phyloP scores from a whole-genome alignment of 2,113 vertebrate genomes.

The Archocentrus centrarchus region DNA sequence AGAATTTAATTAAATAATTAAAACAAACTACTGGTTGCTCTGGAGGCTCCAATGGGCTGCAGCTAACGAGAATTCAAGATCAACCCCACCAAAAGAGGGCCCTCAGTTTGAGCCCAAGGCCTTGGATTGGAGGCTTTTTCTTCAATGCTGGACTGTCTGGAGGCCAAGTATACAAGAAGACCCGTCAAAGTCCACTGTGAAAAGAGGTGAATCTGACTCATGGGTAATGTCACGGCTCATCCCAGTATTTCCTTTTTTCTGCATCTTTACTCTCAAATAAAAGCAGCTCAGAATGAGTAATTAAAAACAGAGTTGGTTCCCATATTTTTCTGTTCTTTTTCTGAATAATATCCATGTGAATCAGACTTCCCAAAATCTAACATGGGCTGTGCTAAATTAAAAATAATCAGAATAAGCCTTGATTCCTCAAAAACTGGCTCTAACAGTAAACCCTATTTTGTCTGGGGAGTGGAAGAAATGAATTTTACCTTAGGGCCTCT shows the following conservation, averaged over 20 bases:
- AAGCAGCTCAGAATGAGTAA: slow-evolving; percentile 1
- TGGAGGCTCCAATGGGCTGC: slow-evolving; percentile 11
- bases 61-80: slow-evolving; percentile 2
- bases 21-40: slow-evolving; percentile 53
- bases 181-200: background rate
- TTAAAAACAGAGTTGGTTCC: slow-evolving; percentile 10
- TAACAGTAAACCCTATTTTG: background rate
- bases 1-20: slow-evolving; percentile 60
- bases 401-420: background rate
- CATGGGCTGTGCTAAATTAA: background rate
- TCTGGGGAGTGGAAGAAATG: background rate
- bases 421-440: background rate
- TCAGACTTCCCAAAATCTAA: slow-evolving; percentile 21
- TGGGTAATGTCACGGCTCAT: background rate
- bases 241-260: slow-evolving; percentile 4
- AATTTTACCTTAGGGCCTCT: background rate
- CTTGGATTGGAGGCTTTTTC: background rate
- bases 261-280: background rate
- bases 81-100: background rate
- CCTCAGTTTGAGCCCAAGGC: background rate
- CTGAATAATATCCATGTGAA: slow-evolving; percentile 26
- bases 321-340: background rate
- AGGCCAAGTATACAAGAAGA: background rate
- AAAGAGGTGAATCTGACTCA: slow-evolving; percentile 17
- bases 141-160: background rate